Evolutionary conservation across 2,797 vertebrate species (phyloP), one percentile per base, ranked within the genome.

Genomic region (Anas georgica): DNA sequence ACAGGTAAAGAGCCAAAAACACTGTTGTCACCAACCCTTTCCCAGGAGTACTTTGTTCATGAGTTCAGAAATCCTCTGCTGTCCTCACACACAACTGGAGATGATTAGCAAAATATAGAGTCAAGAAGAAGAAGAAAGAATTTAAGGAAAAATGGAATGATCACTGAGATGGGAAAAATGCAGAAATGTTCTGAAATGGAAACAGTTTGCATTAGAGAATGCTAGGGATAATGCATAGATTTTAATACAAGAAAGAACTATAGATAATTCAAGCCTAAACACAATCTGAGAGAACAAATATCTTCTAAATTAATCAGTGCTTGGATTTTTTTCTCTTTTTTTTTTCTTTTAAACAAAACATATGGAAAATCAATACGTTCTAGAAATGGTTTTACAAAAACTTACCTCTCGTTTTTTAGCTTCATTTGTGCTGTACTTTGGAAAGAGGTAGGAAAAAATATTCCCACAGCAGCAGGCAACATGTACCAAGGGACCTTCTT

Each of bases 341-440:
- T 15, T 23, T 20, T 7, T 21, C 43, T 25, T n/a, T 66, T n/a
- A 46, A n/a, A 41, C 7, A 60, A 83, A 90, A 72, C 11, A 10
- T 29, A 58, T 2, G 3, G 9, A 46, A 56, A 83, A 26, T 54
- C 48, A 83, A n/a, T 7, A 58, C 7, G 33, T 72, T 74, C 37
- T 59, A 66, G 46, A 94, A 90, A 88, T 5, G 7, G 7, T 66
- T 79, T 66, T 83, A 75, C 55, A 93, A 82, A 45, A 69, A 95
- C 97, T 95, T 94, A 99, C 99, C 98, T 99, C 99, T 97, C 99
- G 98, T 91, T 99, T 99, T 97, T 99, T 99, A 94, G 99, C 99
- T 98, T 99, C 99, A 83, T 99, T 99, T 98, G 99, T 99, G 98
- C 99, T 99, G 97, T 99, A 99, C 97, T 99, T 99, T 67, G 99